Base-by-base conservation (phyloP, 2,113 vertebrate genomes). In the Cyanoliseus patagonus region DNA sequence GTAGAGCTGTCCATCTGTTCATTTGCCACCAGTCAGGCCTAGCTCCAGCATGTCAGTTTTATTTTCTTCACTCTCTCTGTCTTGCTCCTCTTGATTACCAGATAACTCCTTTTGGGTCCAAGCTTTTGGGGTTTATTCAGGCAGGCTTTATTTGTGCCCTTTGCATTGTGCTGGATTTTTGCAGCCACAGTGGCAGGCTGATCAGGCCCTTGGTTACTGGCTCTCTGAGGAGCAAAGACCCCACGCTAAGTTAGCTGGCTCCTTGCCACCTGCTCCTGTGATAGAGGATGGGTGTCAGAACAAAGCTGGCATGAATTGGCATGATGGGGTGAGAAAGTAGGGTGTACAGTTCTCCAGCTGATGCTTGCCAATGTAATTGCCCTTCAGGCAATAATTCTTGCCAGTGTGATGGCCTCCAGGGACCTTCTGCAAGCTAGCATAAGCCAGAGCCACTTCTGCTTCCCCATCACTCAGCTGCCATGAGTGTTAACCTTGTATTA, bases 231-330 rank as follows among this genome's bases (percentile, higher is more conserved):
- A 86, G 74, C 74, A 89, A 57, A 82, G 35, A 72, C 52, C 18
- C 44, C 94, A 69, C 0, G 22, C 88, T 92, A 77, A 82, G 77
- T 3, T 35, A 62, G 88, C 59, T 95, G 96, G 95, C 92, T 96
- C 66, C 70, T 57, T 76, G 92, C 90, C 94, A 95, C 94, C 66
- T 78, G 90, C 94, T 84, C 86, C 88, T 94, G 88, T 86, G 86
- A 92, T 47, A 95, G 92, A 93, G 70, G 81, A 79, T 96, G 92
- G 95, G 96, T 93, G 95, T 95, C 92, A 96, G 94, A 96, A 96
- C 95, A 96, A 96, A 94, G 96, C 96, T 96, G 96, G 96, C 96
- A 92, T 84, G 92, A 92, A 96, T 94, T 96, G 96, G 95, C 93
- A 93, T 92, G 92, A 94, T 93, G 93, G 94, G 91, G 95, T 92